These are phyloP conservation scores for Agrotis exclamationis DNA, from an alignment of 2,888 invertebrate species.

Conservation along the genomic window DNA sequence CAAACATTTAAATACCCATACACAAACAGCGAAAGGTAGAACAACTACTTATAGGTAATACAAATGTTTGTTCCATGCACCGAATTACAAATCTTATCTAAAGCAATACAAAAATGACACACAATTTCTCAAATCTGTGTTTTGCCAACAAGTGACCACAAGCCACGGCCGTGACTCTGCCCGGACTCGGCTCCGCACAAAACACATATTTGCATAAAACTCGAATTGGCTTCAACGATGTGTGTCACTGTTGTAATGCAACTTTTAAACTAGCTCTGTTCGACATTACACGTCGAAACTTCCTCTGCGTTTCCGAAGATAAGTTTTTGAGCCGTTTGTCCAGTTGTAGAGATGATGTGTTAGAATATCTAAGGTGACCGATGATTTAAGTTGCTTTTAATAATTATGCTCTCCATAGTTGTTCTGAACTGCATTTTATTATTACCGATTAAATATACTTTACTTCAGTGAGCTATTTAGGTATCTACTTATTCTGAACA, in stretches of 20 bases:
- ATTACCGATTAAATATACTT: too few relatives aligned
- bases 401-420: too few relatives aligned
- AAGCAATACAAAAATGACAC: conserved; percentile 27
- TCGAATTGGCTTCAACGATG: conserved; percentile 78
- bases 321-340: conserved; percentile 58
- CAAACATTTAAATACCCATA: too few relatives aligned
- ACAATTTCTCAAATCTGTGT: conserved; percentile 43
- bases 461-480: too few relatives aligned
- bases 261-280: conserved; percentile 75
- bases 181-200: conserved; percentile 50
- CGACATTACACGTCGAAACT: conserved; percentile 63
- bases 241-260: conserved; percentile 73
- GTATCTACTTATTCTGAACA: too few relatives aligned
- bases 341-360: conserved; percentile 4
- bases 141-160: conserved; percentile 53
- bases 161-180: conserved; percentile 26
- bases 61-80: too few relatives aligned
- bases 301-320: conserved; percentile 32
- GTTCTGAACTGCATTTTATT: too few relatives aligned
- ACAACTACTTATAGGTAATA: too few relatives aligned
- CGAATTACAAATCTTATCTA: too few relatives aligned
- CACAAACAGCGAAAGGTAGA: too few relatives aligned
- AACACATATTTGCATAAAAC: conserved; percentile 83
- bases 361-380: not conserved
- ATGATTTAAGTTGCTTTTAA: too few relatives aligned